Evolutionary conservation across 2,113 vertebrate species (phyloP).

Genomic region (Sminthopsis crassicaudata): DNA sequence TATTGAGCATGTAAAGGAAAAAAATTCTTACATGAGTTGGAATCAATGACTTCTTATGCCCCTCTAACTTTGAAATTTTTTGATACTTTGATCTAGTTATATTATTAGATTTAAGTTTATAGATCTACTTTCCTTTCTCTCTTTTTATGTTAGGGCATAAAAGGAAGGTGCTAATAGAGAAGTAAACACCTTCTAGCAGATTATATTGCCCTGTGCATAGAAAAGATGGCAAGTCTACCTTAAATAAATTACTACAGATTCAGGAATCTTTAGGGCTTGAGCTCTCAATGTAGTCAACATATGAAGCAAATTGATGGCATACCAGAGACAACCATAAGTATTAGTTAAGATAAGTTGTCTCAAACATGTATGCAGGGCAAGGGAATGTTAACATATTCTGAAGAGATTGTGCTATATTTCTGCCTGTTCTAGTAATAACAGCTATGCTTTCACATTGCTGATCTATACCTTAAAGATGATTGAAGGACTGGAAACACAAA

Average conservation of each 20-base stretch:
- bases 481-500: background rate
- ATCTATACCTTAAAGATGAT: background rate
- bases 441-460: background rate
- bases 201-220: background rate
- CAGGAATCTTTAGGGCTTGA: background rate
- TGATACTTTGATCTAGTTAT: background rate
- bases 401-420: background rate
- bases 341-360: background rate
- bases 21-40: background rate
- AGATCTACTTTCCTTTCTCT: background rate
- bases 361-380: background rate
- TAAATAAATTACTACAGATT: background rate
- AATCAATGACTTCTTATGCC: background rate
- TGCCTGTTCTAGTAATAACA: background rate
- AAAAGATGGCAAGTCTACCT: background rate
- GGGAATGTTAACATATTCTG: background rate
- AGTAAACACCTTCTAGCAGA: background rate
- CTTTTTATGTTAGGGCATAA: background rate
- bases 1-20: background rate
- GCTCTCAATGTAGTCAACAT: background rate
- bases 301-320: background rate
- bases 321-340: background rate
- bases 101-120: background rate
- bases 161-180: background rate
- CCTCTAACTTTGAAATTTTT: background rate